phyloP scores from a whole-genome alignment of 30 jellyfish, hydroid and myxozoan genomes.

The Aurelia aurita region DNA sequence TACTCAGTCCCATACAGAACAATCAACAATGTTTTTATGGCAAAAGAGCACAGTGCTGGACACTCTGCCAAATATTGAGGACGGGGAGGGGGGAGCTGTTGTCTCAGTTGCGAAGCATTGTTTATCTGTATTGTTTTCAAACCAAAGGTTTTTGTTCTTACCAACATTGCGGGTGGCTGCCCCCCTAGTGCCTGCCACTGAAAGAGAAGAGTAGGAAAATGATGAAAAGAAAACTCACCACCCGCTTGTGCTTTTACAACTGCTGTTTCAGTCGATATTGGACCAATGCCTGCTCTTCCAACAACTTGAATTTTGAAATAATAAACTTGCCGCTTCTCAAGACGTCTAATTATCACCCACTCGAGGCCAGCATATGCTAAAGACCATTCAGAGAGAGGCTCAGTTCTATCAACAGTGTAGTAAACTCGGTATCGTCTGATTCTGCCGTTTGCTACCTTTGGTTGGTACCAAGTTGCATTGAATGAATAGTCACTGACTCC shows the following conservation, averaged over 20 bases:
- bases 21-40: too few relatives aligned
- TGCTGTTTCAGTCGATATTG: conserved; percentile 77
- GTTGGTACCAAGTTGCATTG: conserved; percentile 75
- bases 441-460: conserved; percentile 73
- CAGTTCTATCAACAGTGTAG: conserved; percentile 57
- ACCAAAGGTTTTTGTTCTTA: too few relatives aligned
- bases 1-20: too few relatives aligned
- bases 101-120: neutral
- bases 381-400: conserved; percentile 63
- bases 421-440: conserved; percentile 64
- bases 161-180: neutral
- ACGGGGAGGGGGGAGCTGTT: neutral
- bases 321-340: conserved; percentile 38
- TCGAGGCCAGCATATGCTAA: conserved; percentile 47
- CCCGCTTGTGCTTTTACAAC: conserved; percentile 75
- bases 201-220: neutral
- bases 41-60: too few relatives aligned
- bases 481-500: conserved; percentile 64
- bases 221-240: conserved; percentile 42
- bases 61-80: neutral
- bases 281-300: conserved; percentile 82
- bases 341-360: conserved; percentile 54
- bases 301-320: conserved; percentile 83
- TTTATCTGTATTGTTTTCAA: too few relatives aligned
- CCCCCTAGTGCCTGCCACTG: too few relatives aligned